Percentiles rank a stretch among this genome's conserved stretches.
Evolutionary conservation across 2,797 vertebrate species (phyloP).

Genomic region (Rhabdomys pumilio): DNA sequence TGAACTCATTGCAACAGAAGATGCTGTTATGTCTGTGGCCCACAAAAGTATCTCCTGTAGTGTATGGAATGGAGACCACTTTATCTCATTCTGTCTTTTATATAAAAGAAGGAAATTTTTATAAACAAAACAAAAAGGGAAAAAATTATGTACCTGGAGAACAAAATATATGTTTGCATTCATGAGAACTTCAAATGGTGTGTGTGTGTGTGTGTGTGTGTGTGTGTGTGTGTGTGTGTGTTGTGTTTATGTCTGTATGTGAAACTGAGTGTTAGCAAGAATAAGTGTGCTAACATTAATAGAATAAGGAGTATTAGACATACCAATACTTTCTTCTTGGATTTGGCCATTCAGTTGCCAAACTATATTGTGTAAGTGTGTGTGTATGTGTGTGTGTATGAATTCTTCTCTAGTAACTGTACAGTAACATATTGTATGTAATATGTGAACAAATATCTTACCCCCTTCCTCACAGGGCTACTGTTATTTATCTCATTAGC

Average conservation of each 20-base stretch:
- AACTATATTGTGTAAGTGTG: not conserved
- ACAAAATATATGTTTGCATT: no score
- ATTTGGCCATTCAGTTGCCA: not conserved
- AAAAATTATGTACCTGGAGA: not conserved
- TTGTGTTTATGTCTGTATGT: not conserved
- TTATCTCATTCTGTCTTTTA: not conserved
- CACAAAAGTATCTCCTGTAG: not conserved
- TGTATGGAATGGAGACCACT: not conserved
- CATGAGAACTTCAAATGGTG: not conserved
- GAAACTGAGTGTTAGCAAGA: not conserved
- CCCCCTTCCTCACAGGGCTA: not conserved
- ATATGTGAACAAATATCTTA: not conserved
- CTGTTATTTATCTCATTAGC: not conserved
- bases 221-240: not conserved
- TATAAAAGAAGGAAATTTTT: not conserved
- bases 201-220: not conserved
- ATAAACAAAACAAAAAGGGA: not conserved
- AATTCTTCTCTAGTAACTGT: not conserved
- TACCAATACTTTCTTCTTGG: not conserved
- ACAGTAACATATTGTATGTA: not conserved
- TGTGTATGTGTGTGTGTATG: not conserved
- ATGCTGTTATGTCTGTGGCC: not conserved
- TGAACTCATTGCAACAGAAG: not conserved
- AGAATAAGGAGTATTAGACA: not conserved
- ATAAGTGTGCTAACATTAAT: not conserved